Percentiles rank a stretch among this genome's conserved stretches.
Conservation (phyloP, 2,797 vertebrate species). For the Rhabdomys pumilio region DNA sequence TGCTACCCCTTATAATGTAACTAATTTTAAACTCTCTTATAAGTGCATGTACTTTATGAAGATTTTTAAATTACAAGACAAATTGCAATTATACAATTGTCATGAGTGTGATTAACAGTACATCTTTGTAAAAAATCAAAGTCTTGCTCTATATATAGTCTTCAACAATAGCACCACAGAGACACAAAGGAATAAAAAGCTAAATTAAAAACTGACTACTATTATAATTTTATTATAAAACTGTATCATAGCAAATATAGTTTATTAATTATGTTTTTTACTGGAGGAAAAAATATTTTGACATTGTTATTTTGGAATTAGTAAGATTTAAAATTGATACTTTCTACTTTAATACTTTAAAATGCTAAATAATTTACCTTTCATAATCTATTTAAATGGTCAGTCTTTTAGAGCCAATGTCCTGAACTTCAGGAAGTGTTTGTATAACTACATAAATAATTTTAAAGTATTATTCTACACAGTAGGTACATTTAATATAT, state of each 20-base stretch:
- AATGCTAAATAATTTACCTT: not conserved
- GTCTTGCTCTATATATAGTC: not conserved
- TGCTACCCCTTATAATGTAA: not conserved
- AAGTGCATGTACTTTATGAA: not conserved
- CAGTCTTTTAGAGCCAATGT: not conserved
- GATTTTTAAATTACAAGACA: not conserved
- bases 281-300: not conserved
- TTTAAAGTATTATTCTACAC: not conserved
- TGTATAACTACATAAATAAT: not conserved
- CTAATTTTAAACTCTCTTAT: not conserved
- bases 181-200: not conserved
- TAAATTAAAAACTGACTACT: not conserved
- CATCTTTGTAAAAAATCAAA: not conserved
- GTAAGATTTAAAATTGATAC: not conserved
- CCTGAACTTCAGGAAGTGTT: not conserved
- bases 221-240: constrained; percentile 10
- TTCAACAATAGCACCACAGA: not conserved
- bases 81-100: not conserved
- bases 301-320: constrained; percentile 11
- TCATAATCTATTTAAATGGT: constrained; percentile 4
- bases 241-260: not conserved
- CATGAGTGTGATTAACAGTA: not conserved
- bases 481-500: not conserved
- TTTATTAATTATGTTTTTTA: constrained; percentile 28
- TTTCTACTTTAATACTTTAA: not conserved